phyloP scores from a whole-genome alignment of 37 sponge, comb jelly and placozoan genomes.

The Trichoplax adhaerens region DNA sequence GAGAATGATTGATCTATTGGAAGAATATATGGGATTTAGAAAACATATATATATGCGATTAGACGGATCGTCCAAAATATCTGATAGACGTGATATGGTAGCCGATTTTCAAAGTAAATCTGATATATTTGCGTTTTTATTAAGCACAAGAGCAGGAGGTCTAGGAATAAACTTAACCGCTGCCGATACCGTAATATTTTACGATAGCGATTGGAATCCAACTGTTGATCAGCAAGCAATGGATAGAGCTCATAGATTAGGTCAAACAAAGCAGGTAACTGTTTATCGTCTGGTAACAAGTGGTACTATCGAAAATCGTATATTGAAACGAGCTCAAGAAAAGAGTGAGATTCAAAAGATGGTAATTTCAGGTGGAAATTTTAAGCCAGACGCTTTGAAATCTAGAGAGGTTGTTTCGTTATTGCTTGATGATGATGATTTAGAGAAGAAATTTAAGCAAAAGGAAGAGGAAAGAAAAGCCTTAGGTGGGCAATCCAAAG shows the following conservation, averaged over 20 bases:
- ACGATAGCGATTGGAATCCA: slow-evolving; percentile 95
- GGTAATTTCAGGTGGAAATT: slow-evolving; percentile 92
- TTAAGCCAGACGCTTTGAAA: slow-evolving; percentile 70
- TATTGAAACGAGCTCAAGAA: slow-evolving; percentile 81
- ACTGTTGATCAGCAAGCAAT: slow-evolving; percentile 98
- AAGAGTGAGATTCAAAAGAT: slow-evolving; percentile 98
- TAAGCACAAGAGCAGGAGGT: slow-evolving; percentile 92
- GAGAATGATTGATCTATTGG: slow-evolving; percentile 78
- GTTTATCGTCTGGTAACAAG: slow-evolving; percentile 84
- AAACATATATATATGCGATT: slow-evolving; percentile 68
- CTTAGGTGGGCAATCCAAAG: too few species aligned
- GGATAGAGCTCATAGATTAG: slow-evolving; percentile 93
- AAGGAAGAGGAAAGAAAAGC: too few species aligned
- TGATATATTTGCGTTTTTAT: slow-evolving; percentile 84
- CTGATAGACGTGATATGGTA: slow-evolving; percentile 93
- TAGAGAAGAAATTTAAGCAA: slow-evolving; percentile 75
- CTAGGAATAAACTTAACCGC: slow-evolving; percentile 93
- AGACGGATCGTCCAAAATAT: slow-evolving; percentile 83
- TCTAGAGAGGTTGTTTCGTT: slow-evolving; percentile 88
- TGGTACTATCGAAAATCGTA: slow-evolving; percentile 86
- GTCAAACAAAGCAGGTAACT: slow-evolving; percentile 91
- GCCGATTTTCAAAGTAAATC: slow-evolving; percentile 82
- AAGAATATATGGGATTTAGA: slow-evolving; percentile 73
- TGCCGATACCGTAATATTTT: slow-evolving; percentile 96
- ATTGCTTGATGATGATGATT: slow-evolving; percentile 75